These are phyloP conservation scores for Eurystomus gularis DNA, from an alignment of 2,113 vertebrate species.

Conservation along the genomic window DNA sequence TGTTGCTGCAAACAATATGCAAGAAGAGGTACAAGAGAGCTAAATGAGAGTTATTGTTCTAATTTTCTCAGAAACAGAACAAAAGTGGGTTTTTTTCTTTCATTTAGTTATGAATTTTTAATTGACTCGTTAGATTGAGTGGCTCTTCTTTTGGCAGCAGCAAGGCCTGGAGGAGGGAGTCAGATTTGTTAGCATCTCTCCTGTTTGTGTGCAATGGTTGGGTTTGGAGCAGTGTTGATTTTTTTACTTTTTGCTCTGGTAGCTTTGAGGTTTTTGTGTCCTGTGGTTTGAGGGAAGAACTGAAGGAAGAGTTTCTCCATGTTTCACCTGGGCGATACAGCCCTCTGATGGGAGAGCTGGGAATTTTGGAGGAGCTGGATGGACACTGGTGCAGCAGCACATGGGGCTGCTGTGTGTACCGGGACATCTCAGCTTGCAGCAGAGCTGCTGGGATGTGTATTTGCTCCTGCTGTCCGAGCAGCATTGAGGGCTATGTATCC, in stretches of 20 bases:
- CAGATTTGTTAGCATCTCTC: slow-evolving; percentile 47
- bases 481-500: neutral
- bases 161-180: slow-evolving; percentile 26
- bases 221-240: slow-evolving; percentile 22
- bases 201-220: slow-evolving; percentile 1
- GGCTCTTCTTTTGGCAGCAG: slow-evolving; percentile 39
- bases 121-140: slow-evolving; percentile 53
- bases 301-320: neutral
- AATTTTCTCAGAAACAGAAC: slow-evolving; percentile 38
- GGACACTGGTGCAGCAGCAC: neutral
- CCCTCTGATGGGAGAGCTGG: neutral
- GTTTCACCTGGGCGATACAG: neutral
- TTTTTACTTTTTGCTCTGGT: slow-evolving; percentile 4
- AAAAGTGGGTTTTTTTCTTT: neutral
- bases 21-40: neutral
- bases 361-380: neutral
- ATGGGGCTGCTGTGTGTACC: neutral
- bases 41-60: slow-evolving; percentile 45
- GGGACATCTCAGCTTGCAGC: neutral
- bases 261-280: neutral
- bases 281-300: neutral
- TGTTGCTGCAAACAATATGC: neutral
- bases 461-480: neutral
- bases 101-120: slow-evolving; percentile 63
- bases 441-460: neutral